Conservation (phyloP, 2,888 invertebrate genomes). For the Drosophila rellima region DNA sequence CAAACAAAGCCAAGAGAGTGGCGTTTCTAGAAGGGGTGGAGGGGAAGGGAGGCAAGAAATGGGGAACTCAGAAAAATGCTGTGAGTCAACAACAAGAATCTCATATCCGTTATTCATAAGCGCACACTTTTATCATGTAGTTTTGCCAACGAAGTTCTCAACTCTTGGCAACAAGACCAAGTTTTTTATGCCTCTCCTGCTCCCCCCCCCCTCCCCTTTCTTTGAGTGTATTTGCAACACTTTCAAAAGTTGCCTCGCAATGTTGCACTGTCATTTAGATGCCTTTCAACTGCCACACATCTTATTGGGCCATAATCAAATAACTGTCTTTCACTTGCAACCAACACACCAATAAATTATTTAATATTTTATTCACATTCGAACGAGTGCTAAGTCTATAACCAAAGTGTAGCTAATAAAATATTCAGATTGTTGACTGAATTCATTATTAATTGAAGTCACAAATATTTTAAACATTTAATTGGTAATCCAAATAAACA, state of each 20-base stretch:
- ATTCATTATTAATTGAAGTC: no score
- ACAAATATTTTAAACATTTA: no score
- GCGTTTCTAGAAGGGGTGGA: background rate
- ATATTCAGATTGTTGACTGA: no score
- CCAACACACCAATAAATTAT: constrained; percentile 15
- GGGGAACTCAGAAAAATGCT: background rate
- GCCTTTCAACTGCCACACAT: constrained; percentile 1
- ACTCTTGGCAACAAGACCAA: constrained; percentile 14
- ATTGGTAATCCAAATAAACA: background rate
- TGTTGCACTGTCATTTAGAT: constrained; percentile 9
- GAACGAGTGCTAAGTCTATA: background rate
- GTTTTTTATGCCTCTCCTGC: background rate
- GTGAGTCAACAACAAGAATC: constrained; percentile 37
- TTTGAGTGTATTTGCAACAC: background rate
- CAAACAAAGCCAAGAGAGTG: constrained; percentile 1
- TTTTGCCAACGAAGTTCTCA: constrained; percentile 8
- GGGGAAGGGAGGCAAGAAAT: background rate
- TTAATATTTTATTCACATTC: constrained; percentile 1
- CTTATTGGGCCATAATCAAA: background rate
- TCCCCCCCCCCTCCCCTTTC: background rate
- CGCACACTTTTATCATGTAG: constrained; percentile 8
- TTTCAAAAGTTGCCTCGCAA: constrained; percentile 3
- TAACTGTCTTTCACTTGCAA: background rate
- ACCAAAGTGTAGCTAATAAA: background rate
- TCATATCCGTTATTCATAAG: constrained; percentile 10